Conservation (phyloP, 2,888 invertebrate species). For the Pachliopta kotzebuea region DNA sequence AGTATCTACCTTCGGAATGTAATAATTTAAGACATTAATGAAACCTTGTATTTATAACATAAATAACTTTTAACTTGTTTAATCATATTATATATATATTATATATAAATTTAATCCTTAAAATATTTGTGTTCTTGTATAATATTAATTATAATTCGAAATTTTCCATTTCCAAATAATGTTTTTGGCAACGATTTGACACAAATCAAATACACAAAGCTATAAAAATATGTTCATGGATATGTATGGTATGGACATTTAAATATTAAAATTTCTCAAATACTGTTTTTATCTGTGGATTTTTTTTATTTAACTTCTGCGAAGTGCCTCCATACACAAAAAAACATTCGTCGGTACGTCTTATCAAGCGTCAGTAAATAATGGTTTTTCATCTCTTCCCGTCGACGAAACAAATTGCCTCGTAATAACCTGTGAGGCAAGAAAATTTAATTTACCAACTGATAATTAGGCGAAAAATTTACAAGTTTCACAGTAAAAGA, state of each 20-base stretch:
- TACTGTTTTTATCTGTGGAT: neutral
- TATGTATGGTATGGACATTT: too few relatives aligned
- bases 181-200: too few relatives aligned
- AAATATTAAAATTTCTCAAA: too few relatives aligned
- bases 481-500: conserved; percentile 12
- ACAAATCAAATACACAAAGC: too few relatives aligned
- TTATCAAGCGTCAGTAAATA: conserved; percentile 8
- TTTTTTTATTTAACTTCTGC: neutral
- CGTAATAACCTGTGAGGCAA: conserved; percentile 12
- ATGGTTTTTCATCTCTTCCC: conserved; percentile 14
- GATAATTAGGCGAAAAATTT: conserved; percentile 15
- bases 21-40: neutral
- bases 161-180: too few relatives aligned
- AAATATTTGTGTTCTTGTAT: too few relatives aligned
- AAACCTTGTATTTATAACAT: neutral
- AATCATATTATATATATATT: too few relatives aligned
- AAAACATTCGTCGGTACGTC: neutral
- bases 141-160: too few relatives aligned
- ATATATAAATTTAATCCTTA: too few relatives aligned
- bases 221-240: too few relatives aligned
- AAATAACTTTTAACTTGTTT: too few relatives aligned
- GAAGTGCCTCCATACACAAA: neutral
- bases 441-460: conserved; percentile 22
- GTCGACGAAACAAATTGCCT: conserved; percentile 15
- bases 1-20: neutral